Evolutionary conservation across 1,140 invertebrate genomes (phyloP), one percentile per base, ranked within the genome.

Genomic region (Campoletis sonorensis): DNA sequence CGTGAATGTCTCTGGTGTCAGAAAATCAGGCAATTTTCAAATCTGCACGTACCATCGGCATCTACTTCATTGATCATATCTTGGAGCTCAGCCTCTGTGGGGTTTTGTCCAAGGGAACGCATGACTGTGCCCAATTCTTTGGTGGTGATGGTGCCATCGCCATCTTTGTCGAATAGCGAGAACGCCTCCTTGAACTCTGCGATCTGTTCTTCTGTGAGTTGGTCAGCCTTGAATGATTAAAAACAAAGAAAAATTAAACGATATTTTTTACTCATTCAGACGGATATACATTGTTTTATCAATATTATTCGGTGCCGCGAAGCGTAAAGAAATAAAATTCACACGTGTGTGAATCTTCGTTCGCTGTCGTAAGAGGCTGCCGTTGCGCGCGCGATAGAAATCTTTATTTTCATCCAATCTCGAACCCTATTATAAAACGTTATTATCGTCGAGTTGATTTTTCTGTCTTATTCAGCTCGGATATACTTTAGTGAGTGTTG

Each of bases 11-110:
- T 68, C 64, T 68, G 16, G 16, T 26, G 26, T 79, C 30, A 18
- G 11, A 3, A 3, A 78, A 40, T 13, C 23, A 51, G 15, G 40
- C 7, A 68, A 51, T 40, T 71, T 40, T 26, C 4, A 79, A 83
- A 61, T 23, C 30, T 70, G 61, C 80, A 94, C 95, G 93, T 93
- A 99, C 99, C 98, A 93, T 99, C 99, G 88, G 98, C 98, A 93
- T 99, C 99, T 82, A 99, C 98, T 95, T 99, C 98, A 93, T 99
- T 99, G 93, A 99, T 99, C 98, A 99, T 99, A 92, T 99, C 98
- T 92, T 99, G 98, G 58, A 99, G 95, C 93, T 99, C 99, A 67
- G 98, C 98, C 93, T 99, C 99, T 89, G 99, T 99, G 88, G 99
- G 98, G 93, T 99, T 99, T 94, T 99, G 98, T 86, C 99, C 99